Base-by-base conservation (phyloP, 2,113 vertebrate species). In the Tetrax tetrax region DNA sequence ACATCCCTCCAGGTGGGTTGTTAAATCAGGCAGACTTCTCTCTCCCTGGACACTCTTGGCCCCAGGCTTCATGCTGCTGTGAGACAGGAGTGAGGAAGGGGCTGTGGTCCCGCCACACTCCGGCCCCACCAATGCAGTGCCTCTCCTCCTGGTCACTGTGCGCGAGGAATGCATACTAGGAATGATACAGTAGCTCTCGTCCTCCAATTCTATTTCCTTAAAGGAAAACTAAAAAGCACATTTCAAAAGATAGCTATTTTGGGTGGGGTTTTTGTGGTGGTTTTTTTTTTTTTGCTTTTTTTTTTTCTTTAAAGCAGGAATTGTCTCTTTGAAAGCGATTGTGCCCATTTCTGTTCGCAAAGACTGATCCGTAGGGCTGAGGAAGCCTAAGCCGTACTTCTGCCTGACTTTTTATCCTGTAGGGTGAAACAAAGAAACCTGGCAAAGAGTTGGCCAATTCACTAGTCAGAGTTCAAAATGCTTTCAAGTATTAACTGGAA, bases 401-500 rank as follows among this genome's bases (percentile, higher is more conserved):
- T 43, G 35, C 0, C 0, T 35, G 51, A 65, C 51, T 68, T 83
- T 77, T 86, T 70, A 59, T 92, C 38, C 76, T 75, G 47, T 56
- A 60, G 43, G 13, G 31, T 76, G 37, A 72, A 85, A 90, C 75
- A 94, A 86, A 68, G 37, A 75, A 71, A 92, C 53, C 29, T 68
- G 76, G 85, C 43, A 90, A 95, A 94, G 75, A 59, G 79, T 59
- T 92, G 86, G 51, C 33, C 68, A 86, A 13, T 1, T 3, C 11
- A 51, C n/a, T 41, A 83, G 48, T 74, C 51, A 79, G 57, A 89
- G 74, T 81, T 81, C 43, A 88, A 81, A 93, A 88, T 6, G 8
- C 68, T 94, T 93, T 92, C 47, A 92, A 7, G 60, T 90, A 90
- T 94, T 90, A 92, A 88, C 56, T 83, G 79, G 63, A 95, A 83